phyloP scores from a whole-genome alignment of 1,140 invertebrate species.

The Euwallacea similis region DNA sequence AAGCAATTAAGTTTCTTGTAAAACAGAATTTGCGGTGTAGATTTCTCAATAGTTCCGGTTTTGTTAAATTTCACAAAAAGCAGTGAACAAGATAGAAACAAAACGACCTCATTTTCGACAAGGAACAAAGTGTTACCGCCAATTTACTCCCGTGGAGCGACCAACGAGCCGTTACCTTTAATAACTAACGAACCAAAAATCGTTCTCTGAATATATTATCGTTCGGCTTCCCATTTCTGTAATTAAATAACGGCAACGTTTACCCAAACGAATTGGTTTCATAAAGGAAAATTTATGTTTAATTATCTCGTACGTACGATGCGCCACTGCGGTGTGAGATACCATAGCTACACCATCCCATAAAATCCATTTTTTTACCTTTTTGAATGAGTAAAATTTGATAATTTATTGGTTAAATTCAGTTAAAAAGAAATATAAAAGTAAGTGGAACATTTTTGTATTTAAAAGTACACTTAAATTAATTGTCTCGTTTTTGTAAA shows the following conservation, averaged over 20 bases:
- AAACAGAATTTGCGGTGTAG: no score
- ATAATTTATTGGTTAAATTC: no score
- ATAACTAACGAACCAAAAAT: conserved; percentile 27
- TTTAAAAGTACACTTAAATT: no score
- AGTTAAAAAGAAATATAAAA: no score
- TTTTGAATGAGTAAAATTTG: no score
- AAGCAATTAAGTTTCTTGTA: no score
- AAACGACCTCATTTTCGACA: not conserved
- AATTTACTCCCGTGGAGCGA: conserved; percentile 1
- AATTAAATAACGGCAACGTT: conserved; percentile 29
- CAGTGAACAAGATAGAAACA: not conserved
- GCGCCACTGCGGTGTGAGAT: not conserved
- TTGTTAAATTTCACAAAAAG: no score
- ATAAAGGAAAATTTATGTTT: conserved; percentile 31
- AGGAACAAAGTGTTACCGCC: conserved; percentile 3
- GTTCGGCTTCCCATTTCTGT: conserved; percentile 24
- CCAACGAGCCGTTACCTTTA: conserved; percentile 25
- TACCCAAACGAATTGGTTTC: conserved; percentile 28
- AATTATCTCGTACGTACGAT: conserved; percentile 20
- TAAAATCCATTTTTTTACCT: no score
- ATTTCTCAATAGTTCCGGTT: no score
- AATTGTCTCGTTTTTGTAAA: no score
- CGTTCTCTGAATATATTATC: conserved; percentile 14
- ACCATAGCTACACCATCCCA: not conserved
- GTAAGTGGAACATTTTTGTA: no score